A percentile compares a stretch with the other conserved stretches of the same genome.
These are phyloP conservation scores for Chymomyza caudatula DNA, from an alignment of 2,888 invertebrate species.

Conservation along the genomic window DNA sequence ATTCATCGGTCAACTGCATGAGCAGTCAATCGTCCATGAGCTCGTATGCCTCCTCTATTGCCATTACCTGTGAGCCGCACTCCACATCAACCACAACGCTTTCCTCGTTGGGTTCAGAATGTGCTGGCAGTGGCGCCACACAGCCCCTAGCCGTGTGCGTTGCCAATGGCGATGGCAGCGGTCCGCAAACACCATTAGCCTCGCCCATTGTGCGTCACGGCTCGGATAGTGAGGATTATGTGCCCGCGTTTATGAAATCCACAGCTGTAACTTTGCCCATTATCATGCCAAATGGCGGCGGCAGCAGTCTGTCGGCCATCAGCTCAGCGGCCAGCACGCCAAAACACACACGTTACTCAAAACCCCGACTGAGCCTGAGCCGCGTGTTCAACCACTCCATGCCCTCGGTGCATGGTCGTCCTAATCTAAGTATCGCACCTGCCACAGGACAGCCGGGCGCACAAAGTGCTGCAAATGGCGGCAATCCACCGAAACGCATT, in stretches of 20 bases:
- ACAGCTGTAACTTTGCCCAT: conserved; percentile 73
- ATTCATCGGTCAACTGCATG: conserved; percentile 31
- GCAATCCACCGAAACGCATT: conserved; percentile 74
- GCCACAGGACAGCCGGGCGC: conserved; percentile 32
- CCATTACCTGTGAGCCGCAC: conserved; percentile 36
- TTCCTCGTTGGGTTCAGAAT: conserved; percentile 45
- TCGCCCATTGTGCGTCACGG: conserved; percentile 35
- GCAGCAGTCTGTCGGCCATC: conserved; percentile 43
- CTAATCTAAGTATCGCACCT: conserved; percentile 66
- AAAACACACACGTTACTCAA: conserved; percentile 75
- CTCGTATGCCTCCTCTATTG: conserved; percentile 21
- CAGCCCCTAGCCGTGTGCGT: conserved; percentile 25
- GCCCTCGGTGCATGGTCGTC: conserved; percentile 78
- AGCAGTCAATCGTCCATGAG: neutral
- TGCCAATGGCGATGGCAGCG: conserved; percentile 24
- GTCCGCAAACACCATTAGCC: conserved; percentile 38
- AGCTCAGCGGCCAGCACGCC: conserved; percentile 76
- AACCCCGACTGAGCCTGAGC: conserved; percentile 77
- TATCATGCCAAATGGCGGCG: conserved; percentile 61
- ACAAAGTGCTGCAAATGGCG: conserved; percentile 35
- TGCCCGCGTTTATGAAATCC: conserved; percentile 67
- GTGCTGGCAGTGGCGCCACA: conserved; percentile 39
- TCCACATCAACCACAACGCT: conserved; percentile 38
- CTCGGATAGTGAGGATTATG: conserved; percentile 49
- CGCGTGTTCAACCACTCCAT: conserved; percentile 77